Evolutionary conservation across 2,888 invertebrate species (phyloP), one percentile per base, ranked within the genome.

Genomic region (Caenorhabditis sp.): DNA sequence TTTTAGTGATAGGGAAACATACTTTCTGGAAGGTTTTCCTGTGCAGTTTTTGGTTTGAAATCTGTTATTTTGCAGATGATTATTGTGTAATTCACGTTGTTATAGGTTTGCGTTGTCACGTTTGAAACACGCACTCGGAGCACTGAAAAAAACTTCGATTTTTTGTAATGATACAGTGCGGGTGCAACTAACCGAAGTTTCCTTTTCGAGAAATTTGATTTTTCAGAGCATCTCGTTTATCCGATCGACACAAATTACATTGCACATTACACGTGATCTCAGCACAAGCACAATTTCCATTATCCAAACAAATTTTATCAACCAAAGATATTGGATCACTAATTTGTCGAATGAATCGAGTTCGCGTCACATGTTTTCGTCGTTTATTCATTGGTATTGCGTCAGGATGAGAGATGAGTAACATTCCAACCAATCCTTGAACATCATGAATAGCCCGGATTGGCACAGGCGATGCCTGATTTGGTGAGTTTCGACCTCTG

Each of bases 281-380:
- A 0, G 85, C 83, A 65, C 85, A 85, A 17, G 84, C 76, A 50
- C 85, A 85, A 17, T 62, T 73, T 5, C 83, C 78, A 58, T 78
- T 78, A 21, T 72, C 63, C 63, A 76, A 78, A 57, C 81, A 81
- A 17, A 81, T 77, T 0, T 77, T 73, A 23, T 81, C 81, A 17
- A 81, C 66, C 19, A 66, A 58, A 1, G 66, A 57, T 19, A 65
- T 60, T 17, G 43, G 43, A 49, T 71, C 74, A 43, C 58, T 63
- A 24, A 73, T 65, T 17, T 62, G 19, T 24, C 70, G 58, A 8
- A 65, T 62, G 27, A 65, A 70, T 51, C 74, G 37, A 8, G 66
- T 62, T 3, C 66, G 19, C 0, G 63, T 60, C 26, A 49, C 27
- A 43, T 12, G 19, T 58, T 31, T 10, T 36, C 57, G 57, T 24